Base-by-base conservation (phyloP, 23 tunicate genomes). In the Botrylloides violaceus region DNA sequence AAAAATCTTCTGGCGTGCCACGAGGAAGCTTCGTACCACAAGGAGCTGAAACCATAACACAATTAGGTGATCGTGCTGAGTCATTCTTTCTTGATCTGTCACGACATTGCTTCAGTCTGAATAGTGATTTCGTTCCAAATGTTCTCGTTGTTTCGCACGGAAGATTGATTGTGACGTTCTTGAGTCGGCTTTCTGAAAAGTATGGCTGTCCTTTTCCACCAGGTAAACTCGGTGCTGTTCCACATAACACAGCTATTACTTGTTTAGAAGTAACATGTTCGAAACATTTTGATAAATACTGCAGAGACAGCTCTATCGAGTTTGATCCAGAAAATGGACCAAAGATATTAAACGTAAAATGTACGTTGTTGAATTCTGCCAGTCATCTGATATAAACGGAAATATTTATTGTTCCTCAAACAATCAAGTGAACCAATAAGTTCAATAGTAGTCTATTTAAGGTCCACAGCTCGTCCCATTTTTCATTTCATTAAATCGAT, bases 191-290 rank as follows among this genome's bases (percentile, higher is more conserved):
- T 63, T 63, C 70, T 19, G 70, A 63, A 12, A 63, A 63, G 33
- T 63, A 27, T 63, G 70, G 70, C 4, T 63, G 70, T 9, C 3
- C 70, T 29, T 63, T 63, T 63, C 70, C 70, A 3, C 35, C 70
- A 25, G 35, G 70, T 19, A 63, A 63, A 63, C 35, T 63, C 23
- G 35, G 36, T 63, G 4, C 33, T 7, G 70, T 63, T 28, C 35
- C 35, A 6, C 35, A 6, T 4, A 63, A 63, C 29, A 63, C 70
- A 63, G 32, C 70, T 12, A 31, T 31, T 12, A 29, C 70, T 27
- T 29, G 36, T 28, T 12, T 63, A 7, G 53, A 43, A 43, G 15
- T 43, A 9, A 43, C 53, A 7, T 43, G 9, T 43, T 43, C 53
- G 15, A 43, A 43, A 15, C 53, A 43, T 7, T 7, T 43, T 9